Evolutionary conservation across 2,113 vertebrate species (phyloP), one percentile per base, ranked within the genome.

Genomic region (Oenanthe oenanthe): DNA sequence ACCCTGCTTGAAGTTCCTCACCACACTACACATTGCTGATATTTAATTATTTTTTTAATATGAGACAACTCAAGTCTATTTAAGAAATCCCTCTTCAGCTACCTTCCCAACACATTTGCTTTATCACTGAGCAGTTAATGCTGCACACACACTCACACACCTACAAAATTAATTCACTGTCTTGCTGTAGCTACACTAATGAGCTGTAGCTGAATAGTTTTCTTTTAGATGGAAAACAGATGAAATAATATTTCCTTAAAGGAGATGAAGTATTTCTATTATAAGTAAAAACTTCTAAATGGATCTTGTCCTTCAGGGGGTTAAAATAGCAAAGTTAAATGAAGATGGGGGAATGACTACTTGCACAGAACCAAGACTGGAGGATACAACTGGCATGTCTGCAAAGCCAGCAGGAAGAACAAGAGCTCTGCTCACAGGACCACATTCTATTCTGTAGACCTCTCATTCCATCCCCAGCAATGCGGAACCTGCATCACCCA

Each of bases 221-320:
- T 75, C 34, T 79, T 80, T 21, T 17, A 85, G 89, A 93, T 25
- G 36, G 50, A 85, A 93, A 97, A 91, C 28, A 88, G 62, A 92
- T 61, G 25, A 32, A 95, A 73, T 9, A 65, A 24, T 76, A 88
- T 85, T 75, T 72, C 66, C 80, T 84, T 79, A 84, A 83, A 94
- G 58, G 1, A 78, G 87, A 94, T 66, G 6, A 48, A 92, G 34
- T 92, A 63, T 45, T 53, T 43, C 34, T 81, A 89, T 84, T 89
- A 25, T 26, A 86, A 89, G 25, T 40, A 56, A 88, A 96, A 93
- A 34, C 67, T 87, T 96, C 32, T 66, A 62, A 93, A 77, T 34
- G 14, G 72, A 73, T 78, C 11, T 70, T 83, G 80, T 81, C 66
- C 47, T 31, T 42, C 34, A 36, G 24, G 18, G 19, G 4, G 21